These are phyloP conservation scores for Siphamia tubifer DNA, from an alignment of 2,113 vertebrate genomes.

Conservation along the genomic window DNA sequence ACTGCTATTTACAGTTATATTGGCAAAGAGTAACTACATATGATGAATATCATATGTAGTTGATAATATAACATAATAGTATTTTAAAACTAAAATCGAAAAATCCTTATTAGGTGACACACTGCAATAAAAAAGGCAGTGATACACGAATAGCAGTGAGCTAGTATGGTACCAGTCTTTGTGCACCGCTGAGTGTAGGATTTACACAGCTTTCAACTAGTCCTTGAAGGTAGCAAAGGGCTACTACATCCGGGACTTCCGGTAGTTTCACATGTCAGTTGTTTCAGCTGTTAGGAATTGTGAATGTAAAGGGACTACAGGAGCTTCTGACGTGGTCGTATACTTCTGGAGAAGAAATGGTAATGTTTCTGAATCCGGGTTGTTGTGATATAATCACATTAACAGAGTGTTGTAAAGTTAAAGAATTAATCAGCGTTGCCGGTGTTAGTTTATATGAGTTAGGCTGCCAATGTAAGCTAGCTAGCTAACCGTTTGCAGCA, in stretches of 20 bases:
- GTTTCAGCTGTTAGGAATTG: slow-evolving; percentile 51
- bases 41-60: no score
- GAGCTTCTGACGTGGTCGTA: not conserved
- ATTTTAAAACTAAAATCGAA: no score
- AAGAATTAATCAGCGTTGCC: not conserved
- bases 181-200: not conserved
- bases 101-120: no score
- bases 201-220: not conserved
- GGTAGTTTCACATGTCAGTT: slow-evolving; percentile 47
- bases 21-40: no score
- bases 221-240: slow-evolving; percentile 15
- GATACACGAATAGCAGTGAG: no score
- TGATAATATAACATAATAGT: no score
- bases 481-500: slow-evolving; percentile 18
- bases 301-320: slow-evolving; percentile 13
- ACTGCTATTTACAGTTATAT: no score
- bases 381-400: rapidly evolving
- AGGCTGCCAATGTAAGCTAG: slow-evolving; percentile 49
- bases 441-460: not conserved
- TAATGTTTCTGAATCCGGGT: not conserved
- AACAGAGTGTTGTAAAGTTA: not conserved
- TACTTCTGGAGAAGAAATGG: slow-evolving; percentile 46
- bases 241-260: slow-evolving; percentile 55
- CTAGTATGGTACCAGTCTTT: no score
- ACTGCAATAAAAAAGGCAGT: no score